Evolutionary conservation across 2,797 vertebrate species (phyloP).

Genomic region (Parauchenoglanis ngamensis): DNA sequence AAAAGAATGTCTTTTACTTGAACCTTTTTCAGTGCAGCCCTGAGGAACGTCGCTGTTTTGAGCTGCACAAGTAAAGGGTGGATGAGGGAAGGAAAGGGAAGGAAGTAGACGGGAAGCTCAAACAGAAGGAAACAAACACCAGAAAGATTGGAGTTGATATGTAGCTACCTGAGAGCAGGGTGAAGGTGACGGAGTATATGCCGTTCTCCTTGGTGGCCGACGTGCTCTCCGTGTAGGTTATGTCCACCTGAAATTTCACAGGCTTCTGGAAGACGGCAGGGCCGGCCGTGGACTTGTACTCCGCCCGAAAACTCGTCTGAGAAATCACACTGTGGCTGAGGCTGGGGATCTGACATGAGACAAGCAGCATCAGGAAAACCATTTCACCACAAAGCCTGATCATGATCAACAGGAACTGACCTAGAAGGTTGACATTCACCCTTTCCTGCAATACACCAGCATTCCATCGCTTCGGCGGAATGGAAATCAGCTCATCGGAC

Average conservation of each 20-base stretch:
- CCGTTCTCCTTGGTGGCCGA: constrained; percentile 86
- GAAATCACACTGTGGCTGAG: constrained; percentile 92
- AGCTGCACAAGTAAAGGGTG: not conserved
- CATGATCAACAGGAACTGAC: not conserved
- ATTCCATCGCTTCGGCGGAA: too few relatives aligned
- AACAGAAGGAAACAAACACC: not conserved
- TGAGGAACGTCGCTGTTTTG: constrained; percentile 45
- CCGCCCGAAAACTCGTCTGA: constrained; percentile 89
- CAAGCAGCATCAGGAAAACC: not conserved
- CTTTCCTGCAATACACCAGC: too few relatives aligned
- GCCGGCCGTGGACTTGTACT: constrained; percentile 87
- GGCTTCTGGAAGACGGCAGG: constrained; percentile 92
- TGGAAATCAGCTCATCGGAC: too few relatives aligned
- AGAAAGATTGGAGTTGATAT: not conserved
- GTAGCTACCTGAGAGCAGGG: constrained; percentile 84
- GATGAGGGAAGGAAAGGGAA: constrained; percentile 10
- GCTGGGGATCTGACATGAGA: constrained; percentile 81
- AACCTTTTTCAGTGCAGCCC: constrained; percentile 48
- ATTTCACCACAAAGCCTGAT: not conserved
- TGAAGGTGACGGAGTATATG: constrained; percentile 92
- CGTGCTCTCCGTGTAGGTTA: constrained; percentile 88
- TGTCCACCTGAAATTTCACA: constrained; percentile 92
- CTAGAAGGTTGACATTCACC: not conserved
- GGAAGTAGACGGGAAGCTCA: constrained; percentile 4
- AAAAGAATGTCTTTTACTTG: constrained; percentile 46